Percentiles rank a stretch among this genome's conserved stretches.
These are phyloP conservation scores for Trididemnum nubilum DNA, from an alignment of 23 tunicate genomes.

Conservation along the genomic window DNA sequence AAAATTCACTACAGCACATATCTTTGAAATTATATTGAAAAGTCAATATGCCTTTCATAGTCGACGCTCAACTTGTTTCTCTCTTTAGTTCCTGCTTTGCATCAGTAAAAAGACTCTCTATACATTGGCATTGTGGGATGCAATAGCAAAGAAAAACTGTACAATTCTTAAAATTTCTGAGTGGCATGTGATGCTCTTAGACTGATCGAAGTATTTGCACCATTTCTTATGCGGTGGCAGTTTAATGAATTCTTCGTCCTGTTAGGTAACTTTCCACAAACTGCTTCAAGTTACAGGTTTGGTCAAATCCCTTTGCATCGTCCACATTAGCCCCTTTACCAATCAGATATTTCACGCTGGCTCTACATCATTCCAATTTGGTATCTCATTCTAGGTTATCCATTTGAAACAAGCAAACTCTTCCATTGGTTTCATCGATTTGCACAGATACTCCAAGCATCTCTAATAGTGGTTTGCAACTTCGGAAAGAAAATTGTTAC, in stretches of 20 bases:
- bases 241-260: conserved; percentile 10
- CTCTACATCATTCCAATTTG: conserved; percentile 19
- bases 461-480: conserved; percentile 27
- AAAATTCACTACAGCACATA: too few species aligned
- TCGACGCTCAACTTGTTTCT: too few species aligned
- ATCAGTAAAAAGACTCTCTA: background rate
- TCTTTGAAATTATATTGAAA: too few species aligned
- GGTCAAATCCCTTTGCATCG: conserved; percentile 29
- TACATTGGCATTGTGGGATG: background rate
- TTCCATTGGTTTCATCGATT: conserved; percentile 12
- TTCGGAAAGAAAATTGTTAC: conserved; percentile 6
- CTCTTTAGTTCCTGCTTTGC: too few species aligned
- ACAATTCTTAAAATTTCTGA: background rate
- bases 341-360: conserved; percentile 28
- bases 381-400: conserved; percentile 33
- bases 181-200: background rate
- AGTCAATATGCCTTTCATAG: too few species aligned
- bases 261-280: conserved; percentile 18
- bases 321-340: background rate
- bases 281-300: background rate
- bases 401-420: conserved; percentile 17
- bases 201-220: background rate
- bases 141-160: background rate
- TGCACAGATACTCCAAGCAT: conserved; percentile 20
- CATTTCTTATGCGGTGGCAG: conserved; percentile 20